Evolutionary conservation across 2,888 invertebrate genomes (phyloP).

Genomic region (Lochmaea capreae): DNA sequence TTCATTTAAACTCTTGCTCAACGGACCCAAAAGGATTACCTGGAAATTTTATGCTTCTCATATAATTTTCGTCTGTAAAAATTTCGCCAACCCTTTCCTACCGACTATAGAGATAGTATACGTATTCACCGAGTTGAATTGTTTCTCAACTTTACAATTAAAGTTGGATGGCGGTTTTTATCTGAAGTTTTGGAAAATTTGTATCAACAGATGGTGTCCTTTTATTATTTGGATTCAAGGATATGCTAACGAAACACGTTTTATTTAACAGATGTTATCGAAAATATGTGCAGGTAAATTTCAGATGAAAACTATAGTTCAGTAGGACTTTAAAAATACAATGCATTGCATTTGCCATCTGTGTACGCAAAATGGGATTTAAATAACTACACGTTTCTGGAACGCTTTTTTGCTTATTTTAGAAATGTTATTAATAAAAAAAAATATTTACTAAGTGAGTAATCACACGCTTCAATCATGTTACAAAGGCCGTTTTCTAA

Average conservation of each 20-base stretch:
- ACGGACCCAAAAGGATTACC: not conserved
- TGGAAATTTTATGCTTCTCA: not conserved
- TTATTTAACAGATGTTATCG: constrained; percentile 8
- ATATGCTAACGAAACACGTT: constrained; percentile 20
- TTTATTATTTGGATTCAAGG: constrained; percentile 7
- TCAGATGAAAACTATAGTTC: not conserved
- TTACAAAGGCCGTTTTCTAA: not conserved
- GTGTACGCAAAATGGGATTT: too few relatives aligned
- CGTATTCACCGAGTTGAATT: constrained; percentile 13
- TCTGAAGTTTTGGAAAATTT: constrained; percentile 15
- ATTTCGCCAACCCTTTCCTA: constrained; percentile 6
- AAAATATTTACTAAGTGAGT: too few relatives aligned
- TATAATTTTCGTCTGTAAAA: not conserved
- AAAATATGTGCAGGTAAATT: constrained; percentile 10
- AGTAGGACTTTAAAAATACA: too few relatives aligned
- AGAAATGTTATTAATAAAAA: too few relatives aligned
- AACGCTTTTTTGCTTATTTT: too few relatives aligned
- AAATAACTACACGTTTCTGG: too few relatives aligned
- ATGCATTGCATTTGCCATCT: too few relatives aligned
- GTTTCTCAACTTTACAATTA: constrained; percentile 21
- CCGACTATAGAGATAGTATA: constrained; percentile 16
- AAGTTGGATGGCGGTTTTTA: constrained; percentile 21
- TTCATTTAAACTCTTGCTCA: not conserved
- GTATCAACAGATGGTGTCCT: constrained; percentile 23
- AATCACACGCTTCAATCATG: too few relatives aligned